Evolutionary conservation across 1,140 invertebrate species (phyloP), one percentile per base, ranked within the genome.

Genomic region (Drosophila leontia): DNA sequence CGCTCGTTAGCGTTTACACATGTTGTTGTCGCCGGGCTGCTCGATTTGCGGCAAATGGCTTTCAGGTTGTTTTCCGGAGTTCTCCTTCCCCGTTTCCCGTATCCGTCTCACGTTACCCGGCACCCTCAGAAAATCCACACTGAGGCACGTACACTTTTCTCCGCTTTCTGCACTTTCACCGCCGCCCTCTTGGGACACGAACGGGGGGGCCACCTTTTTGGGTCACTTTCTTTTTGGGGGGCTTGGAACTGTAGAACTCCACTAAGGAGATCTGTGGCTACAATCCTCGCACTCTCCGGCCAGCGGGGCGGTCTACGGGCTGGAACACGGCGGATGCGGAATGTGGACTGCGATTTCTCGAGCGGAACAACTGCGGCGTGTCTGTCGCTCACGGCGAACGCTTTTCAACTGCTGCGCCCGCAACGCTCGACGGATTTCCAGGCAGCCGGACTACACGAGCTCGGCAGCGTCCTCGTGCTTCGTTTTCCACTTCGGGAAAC

Each of bases 1-100:
- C 71, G 63, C 83, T 82, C 71, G 79, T 83, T 82, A 75, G 77
- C 83, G 65, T 78, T 87, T 88, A 87, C 84, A 88, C 84, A 80
- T 88, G 84, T 83, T 83, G 67, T 72, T 72, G 69, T 39, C 41
- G 67, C 41, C 42, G 29, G 55, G 63, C 59, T 39, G 50, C 78
- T 65, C 78, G 69, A 75, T 50, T 78, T 81, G 74, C 51, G 64
- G 72, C 71, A 69, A 80, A 76, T 79, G 69, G 61, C 57, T 74
- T 75, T 78, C 77, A 61, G 75, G 75, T 59, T 77, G 56, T 75
- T 59, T 74, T 70, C 51, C 60, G 63, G 45, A 42, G 34, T 39
- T 37, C 23, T 26, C 39, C 39, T 26, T 55, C 55, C 62, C 67
- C 37, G 37, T 12, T 44, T 17, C 37, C 56, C 37, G 56, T 44